phyloP scores from a whole-genome alignment of 2,113 vertebrate genomes.

The Dolichotis patagonum region DNA sequence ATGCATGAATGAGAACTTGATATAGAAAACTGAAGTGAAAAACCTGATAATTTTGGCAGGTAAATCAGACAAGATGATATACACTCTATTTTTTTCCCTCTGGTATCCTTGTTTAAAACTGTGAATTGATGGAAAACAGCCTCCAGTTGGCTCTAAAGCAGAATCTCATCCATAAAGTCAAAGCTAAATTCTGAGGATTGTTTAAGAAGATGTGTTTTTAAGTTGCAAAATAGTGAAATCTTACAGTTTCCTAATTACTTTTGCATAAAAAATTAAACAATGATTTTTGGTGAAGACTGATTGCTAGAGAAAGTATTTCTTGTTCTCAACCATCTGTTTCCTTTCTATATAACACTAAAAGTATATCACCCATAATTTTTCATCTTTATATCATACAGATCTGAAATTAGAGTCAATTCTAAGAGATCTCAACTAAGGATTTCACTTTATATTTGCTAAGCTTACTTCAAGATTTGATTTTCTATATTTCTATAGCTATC shows the following conservation, averaged over 20 bases:
- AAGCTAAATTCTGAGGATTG: background rate
- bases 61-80: background rate
- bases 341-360: background rate
- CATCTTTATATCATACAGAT: background rate
- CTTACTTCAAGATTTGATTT: background rate
- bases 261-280: background rate
- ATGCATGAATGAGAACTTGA: background rate
- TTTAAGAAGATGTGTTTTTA: background rate
- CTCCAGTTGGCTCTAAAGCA: background rate
- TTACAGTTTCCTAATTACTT: background rate
- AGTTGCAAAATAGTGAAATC: background rate
- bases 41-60: background rate
- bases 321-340: background rate
- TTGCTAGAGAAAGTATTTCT: background rate
- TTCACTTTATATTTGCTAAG: background rate
- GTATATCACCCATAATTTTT: constrained; percentile 24
- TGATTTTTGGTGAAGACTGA: constrained; percentile 10
- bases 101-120: background rate
- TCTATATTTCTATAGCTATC: background rate
- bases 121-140: background rate
- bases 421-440: background rate
- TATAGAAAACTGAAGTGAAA: background rate
- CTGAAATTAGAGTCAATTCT: background rate
- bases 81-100: background rate
- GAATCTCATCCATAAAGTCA: constrained; percentile 5